phyloP scores from a whole-genome alignment of 1,140 invertebrate genomes.

The Sarcophaga peregrina region DNA sequence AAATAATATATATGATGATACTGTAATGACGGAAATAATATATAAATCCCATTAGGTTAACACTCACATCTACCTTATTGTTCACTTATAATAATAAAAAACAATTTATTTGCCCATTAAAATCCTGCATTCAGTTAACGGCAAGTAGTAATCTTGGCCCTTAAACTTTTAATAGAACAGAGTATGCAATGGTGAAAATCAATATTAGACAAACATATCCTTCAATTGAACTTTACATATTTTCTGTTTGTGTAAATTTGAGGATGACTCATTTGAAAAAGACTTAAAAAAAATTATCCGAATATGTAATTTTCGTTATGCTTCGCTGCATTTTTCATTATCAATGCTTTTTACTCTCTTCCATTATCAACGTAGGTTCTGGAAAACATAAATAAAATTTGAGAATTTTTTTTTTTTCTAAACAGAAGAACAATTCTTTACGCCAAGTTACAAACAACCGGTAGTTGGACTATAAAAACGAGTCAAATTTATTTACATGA shows the following conservation, averaged over 20 bases:
- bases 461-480: not conserved
- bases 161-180: too few species aligned
- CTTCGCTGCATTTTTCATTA: not conserved
- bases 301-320: constrained; percentile 16
- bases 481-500: constrained; percentile 6
- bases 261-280: not conserved
- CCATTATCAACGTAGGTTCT: not conserved
- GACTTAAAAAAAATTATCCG: not conserved
- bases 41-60: too few species aligned
- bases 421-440: constrained; percentile 14
- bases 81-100: too few species aligned
- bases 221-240: too few species aligned
- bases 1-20: too few species aligned
- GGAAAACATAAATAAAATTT: not conserved
- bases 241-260: not conserved
- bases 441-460: not conserved
- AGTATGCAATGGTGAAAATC: too few species aligned
- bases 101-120: too few species aligned
- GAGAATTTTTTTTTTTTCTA: not conserved
- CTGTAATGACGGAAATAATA: too few species aligned
- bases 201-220: too few species aligned
- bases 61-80: too few species aligned
- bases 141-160: too few species aligned
- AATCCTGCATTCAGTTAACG: too few species aligned
- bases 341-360: not conserved